phyloP scores from a whole-genome alignment of 2,888 invertebrate species.

The Opisthograptis luteolata region DNA sequence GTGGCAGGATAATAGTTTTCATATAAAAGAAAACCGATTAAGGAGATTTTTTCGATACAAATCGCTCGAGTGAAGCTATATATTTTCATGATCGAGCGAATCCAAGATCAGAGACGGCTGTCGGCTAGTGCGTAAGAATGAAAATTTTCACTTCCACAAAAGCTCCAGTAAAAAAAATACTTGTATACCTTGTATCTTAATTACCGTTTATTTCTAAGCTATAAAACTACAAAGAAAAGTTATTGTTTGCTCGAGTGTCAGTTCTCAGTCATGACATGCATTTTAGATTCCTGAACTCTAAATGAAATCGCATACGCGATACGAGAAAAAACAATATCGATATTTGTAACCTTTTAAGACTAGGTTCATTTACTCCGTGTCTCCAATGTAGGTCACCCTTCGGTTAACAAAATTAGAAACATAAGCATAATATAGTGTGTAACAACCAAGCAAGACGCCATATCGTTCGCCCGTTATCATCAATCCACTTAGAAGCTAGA shows the following conservation, averaged over 20 bases:
- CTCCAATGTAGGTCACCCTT: conserved; percentile 3
- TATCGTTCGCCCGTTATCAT: conserved; percentile 25
- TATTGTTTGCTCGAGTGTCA: no score
- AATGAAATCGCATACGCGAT: no score
- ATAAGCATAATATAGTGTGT: neutral
- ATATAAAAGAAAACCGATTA: conserved; percentile 84
- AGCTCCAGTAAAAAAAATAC: neutral
- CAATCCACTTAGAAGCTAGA: conserved; percentile 33
- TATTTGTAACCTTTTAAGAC: no score
- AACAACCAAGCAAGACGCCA: neutral
- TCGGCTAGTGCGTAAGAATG: conserved; percentile 77
- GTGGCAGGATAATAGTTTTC: no score
- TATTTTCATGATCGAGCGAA: conserved; percentile 83
- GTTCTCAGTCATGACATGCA: no score
- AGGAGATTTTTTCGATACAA: conserved; percentile 80
- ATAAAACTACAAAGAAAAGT: no score
- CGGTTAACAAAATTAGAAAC: neutral
- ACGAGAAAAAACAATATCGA: no score
- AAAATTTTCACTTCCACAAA: conserved; percentile 70
- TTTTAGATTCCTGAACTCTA: no score
- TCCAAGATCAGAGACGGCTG: conserved; percentile 78
- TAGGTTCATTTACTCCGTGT: no score
- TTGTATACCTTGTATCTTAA: neutral
- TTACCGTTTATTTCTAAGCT: neutral
- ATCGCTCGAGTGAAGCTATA: conserved; percentile 82